Evolutionary conservation across 2,113 vertebrate genomes (phyloP).

Genomic region (Eira barbara): DNA sequence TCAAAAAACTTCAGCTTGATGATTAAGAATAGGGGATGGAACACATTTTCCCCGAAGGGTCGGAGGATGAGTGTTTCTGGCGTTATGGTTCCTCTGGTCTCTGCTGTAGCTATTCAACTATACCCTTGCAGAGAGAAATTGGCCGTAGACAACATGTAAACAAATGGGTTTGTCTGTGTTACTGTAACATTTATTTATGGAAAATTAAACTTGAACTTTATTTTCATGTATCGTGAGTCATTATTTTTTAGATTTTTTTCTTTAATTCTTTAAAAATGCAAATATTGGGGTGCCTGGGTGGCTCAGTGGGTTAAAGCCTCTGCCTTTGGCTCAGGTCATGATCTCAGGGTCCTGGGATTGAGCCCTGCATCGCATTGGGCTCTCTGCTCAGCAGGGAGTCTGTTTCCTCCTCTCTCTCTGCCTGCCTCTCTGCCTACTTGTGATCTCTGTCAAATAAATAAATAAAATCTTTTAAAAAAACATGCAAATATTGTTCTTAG

Average conservation of each 20-base stretch:
- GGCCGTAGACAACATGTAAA: neutral
- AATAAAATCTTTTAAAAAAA: no score
- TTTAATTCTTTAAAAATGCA: neutral
- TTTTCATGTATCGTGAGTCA: neutral
- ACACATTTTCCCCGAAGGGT: neutral
- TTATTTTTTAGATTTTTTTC: neutral
- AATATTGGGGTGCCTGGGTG: no score
- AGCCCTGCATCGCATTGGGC: no score
- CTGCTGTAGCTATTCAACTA: fast-evolving
- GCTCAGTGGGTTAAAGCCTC: no score
- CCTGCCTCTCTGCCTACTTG: no score
- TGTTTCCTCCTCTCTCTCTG: no score
- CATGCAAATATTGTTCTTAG: neutral
- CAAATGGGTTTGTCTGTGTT: neutral
- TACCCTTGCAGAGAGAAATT: neutral
- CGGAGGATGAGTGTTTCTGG: neutral
- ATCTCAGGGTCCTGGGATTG: no score
- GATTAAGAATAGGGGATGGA: neutral
- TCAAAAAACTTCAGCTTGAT: neutral
- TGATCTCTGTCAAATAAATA: no score
- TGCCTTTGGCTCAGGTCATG: no score
- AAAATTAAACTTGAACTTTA: neutral
- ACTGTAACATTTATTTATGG: no score
- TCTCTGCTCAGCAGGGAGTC: no score
- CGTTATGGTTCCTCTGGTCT: neutral